These are phyloP conservation scores for Apamea monoglypha DNA, from an alignment of 2,888 invertebrate species.

Conservation along the genomic window DNA sequence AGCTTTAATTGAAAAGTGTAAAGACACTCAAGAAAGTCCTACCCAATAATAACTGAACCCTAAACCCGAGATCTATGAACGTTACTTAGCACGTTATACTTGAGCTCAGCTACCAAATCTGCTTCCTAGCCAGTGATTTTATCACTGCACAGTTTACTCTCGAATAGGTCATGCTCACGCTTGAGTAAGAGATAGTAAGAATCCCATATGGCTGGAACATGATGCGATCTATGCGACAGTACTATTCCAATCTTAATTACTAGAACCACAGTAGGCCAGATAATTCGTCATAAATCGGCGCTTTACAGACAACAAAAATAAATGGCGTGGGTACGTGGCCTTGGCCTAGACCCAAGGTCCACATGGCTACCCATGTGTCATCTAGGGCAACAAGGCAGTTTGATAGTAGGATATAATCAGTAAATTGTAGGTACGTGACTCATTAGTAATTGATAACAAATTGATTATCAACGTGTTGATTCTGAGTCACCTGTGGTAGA, in stretches of 20 bases:
- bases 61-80: too few relatives aligned
- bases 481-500: conserved; percentile 23
- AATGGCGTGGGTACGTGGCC: background rate
- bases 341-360: conserved; percentile 11
- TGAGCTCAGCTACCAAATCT: background rate
- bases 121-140: background rate
- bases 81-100: too few relatives aligned
- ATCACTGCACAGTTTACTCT: background rate
- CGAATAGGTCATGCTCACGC: background rate
- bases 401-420: conserved; percentile 24
- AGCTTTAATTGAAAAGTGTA: background rate
- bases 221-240: background rate
- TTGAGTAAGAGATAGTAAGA: background rate
- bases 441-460: conserved; percentile 29
- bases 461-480: conserved; percentile 16
- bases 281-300: background rate
- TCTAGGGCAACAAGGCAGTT: conserved; percentile 6
- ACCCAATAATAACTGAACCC: background rate
- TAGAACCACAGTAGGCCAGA: background rate
- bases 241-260: background rate
- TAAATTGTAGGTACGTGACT: conserved; percentile 3
- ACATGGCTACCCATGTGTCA: background rate
- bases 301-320: background rate
- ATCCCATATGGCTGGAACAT: background rate
- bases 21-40: background rate